Evolutionary conservation across 23 tunicate species (phyloP), one percentile per base, ranked within the genome.

Genomic region (Diplosoma virens): DNA sequence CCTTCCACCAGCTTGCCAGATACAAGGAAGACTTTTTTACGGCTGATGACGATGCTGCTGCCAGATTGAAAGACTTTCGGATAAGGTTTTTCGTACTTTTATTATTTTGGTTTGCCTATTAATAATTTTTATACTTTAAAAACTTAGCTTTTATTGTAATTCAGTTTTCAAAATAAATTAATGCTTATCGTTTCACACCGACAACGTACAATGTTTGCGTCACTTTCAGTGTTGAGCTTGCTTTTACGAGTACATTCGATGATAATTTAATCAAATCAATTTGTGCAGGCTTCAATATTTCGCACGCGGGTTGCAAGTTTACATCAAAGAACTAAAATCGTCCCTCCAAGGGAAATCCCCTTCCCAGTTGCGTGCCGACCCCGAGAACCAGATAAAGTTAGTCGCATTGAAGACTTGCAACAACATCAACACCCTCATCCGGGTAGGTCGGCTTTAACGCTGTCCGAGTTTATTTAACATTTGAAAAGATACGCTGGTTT

Each of bases 331-430:
- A 48, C 68, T 92, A 32, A 68, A 77, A 32, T 58, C 84, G 25
- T 77, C 91, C 0, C 71, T 92, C 36, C 70, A 77, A 18, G 97
- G 97, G n/a, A 92, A 92, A 48, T 30, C 92, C 0, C 80, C 86
- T 0, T 37, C 69, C 16, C 83, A 92, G 59, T 70, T 85, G 11
- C 84, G 90, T 47, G 24, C 84, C 1, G 84, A 85, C 14, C 76
- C 79, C 9, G 83, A 90, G 37, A 83, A 75, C 58, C 90, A 85
- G 47, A 65, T 84, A 29, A 85, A 92, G 56, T 47, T 85, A 3
- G 59, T 80, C 25, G 97, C 97, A 14, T 58, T 84, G 33, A 92
- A 92, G 81, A 92, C 97, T 16, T 92, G 97, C 79, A 92, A 92
- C 81, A 92, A 92, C 73, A 69, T 92, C 77, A 85, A 92, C 77